These are phyloP conservation scores for Pterois miles DNA, from an alignment of 2,797 vertebrate species.

Conservation along the genomic window DNA sequence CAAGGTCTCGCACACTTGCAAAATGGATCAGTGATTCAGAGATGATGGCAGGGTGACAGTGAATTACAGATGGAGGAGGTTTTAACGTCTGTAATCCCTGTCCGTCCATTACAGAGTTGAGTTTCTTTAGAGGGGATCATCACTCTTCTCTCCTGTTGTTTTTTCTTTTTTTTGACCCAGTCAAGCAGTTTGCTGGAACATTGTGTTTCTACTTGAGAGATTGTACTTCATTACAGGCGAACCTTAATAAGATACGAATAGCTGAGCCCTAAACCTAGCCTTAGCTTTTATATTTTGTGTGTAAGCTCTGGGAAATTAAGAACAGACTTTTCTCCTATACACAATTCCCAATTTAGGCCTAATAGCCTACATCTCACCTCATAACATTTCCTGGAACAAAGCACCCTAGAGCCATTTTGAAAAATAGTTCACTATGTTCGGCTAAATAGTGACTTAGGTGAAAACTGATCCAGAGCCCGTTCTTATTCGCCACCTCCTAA, in stretches of 20 bases:
- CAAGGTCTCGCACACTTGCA: conserved; percentile 81
- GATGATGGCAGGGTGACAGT: conserved; percentile 82
- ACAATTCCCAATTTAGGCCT: conserved; percentile 63
- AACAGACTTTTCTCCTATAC: conserved; percentile 59
- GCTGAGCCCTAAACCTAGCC: conserved; percentile 25
- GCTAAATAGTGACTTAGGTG: conserved; percentile 66
- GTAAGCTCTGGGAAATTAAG: conserved; percentile 58
- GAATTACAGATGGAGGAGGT: conserved; percentile 84
- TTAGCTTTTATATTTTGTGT: conserved; percentile 52
- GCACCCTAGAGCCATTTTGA: conserved; percentile 67
- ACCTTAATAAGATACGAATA: conserved; percentile 63
- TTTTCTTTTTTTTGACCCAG: conserved; percentile 64
- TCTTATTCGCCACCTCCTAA: conserved; percentile 68
- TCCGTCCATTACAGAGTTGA: conserved; percentile 80
- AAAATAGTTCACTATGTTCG: conserved; percentile 66
- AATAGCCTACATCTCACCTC: conserved; percentile 73
- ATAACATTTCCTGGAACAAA: conserved; percentile 74
- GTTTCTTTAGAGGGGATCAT: conserved; percentile 82
- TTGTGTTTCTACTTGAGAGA: conserved; percentile 73
- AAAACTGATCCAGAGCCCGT: conserved; percentile 64
- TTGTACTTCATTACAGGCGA: conserved; percentile 61
- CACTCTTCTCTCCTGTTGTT: conserved; percentile 78
- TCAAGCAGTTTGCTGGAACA: conserved; percentile 77
- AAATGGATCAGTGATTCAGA: conserved; percentile 84
- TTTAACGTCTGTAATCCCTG: conserved; percentile 82